Conservation (phyloP, 2,113 vertebrate species). For the Trematocara macrostoma region DNA sequence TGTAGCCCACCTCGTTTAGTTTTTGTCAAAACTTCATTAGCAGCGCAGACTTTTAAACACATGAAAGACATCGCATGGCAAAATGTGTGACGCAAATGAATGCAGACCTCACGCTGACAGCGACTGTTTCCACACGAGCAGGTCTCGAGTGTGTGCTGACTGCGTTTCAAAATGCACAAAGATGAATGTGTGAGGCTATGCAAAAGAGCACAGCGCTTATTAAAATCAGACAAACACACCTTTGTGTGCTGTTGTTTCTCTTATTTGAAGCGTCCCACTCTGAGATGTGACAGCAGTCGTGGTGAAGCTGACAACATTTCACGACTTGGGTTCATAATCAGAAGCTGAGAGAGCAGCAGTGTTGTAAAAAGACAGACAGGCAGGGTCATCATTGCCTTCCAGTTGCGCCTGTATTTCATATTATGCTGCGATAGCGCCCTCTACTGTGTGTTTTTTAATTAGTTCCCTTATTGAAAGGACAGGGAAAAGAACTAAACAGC, state of each 20-base stretch:
- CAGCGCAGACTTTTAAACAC: not conserved
- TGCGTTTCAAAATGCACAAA: not conserved
- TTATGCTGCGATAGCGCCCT: not conserved
- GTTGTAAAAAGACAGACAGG: not conserved
- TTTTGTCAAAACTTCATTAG: not conserved
- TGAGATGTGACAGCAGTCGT: not conserved
- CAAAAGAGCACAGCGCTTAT: not conserved
- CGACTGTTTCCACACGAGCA: not conserved
- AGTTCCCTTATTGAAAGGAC: not conserved
- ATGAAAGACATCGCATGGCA: not conserved
- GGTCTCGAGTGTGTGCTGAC: not conserved
- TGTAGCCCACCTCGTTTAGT: not conserved
- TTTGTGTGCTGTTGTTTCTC: not conserved
- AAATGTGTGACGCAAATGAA: not conserved
- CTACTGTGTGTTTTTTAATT: not conserved
- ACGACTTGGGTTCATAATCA: not conserved
- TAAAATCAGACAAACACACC: not conserved
- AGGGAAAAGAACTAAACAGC: not conserved
- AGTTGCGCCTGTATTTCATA: not conserved
- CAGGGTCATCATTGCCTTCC: not conserved
- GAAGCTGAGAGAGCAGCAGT: not conserved
- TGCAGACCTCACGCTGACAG: not conserved
- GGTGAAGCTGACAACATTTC: not conserved
- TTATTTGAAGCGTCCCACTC: not conserved
- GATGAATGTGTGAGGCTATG: not conserved